A percentile compares a stretch with the other conserved stretches of the same genome.
Evolutionary conservation across 2,888 invertebrate species (phyloP).

Genomic region (Apamea epomidion): DNA sequence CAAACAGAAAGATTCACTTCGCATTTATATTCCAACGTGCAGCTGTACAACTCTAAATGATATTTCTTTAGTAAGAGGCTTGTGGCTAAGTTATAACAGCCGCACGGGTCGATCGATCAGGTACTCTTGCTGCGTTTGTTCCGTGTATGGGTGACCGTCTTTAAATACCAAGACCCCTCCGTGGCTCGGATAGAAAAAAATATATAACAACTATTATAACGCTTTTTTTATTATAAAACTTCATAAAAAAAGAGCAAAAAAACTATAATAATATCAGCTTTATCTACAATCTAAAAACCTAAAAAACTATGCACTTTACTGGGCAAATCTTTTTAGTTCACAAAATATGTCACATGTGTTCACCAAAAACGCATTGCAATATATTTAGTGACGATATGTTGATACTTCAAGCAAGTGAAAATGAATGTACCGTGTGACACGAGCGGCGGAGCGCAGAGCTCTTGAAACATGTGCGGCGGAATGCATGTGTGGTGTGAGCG

Average conservation of each 20-base stretch:
- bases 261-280: neutral
- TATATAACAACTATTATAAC: too few relatives aligned
- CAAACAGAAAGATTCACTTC: neutral
- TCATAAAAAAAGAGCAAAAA: too few relatives aligned
- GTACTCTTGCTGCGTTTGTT: too few relatives aligned
- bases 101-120: too few relatives aligned
- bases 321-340: too few relatives aligned
- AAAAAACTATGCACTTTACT: neutral
- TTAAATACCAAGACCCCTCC: too few relatives aligned
- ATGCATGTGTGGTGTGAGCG: neutral
- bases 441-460: conserved; percentile 16
- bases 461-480: conserved; percentile 13
- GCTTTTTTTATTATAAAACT: too few relatives aligned
- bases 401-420: conserved; percentile 30
- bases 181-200: too few relatives aligned
- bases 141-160: too few relatives aligned
- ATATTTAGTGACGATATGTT: neutral
- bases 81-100: too few relatives aligned
- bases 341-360: neutral
- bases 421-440: conserved; percentile 44
- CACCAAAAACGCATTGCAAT: conserved; percentile 1
- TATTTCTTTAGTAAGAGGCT: neutral
- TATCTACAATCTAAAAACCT: neutral
- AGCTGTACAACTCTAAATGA: neutral
- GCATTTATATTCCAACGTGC: neutral